These are phyloP conservation scores for Petrocephalus microphthalmus DNA, from an alignment of 2,113 vertebrate species.

Conservation along the genomic window DNA sequence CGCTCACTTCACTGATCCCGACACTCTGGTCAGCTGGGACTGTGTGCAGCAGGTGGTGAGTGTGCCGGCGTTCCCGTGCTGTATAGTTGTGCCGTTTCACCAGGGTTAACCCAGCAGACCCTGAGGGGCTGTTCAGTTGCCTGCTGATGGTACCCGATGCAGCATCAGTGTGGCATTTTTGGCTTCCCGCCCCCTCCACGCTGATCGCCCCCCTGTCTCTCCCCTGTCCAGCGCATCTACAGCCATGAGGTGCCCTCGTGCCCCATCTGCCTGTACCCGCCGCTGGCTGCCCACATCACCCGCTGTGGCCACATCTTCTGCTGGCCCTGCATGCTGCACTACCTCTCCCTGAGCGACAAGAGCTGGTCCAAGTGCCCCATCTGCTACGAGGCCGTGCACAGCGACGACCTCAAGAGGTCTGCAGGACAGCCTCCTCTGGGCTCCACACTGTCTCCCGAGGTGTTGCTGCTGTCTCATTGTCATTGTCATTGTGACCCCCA, in stretches of 20 bases:
- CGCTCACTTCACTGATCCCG: slow-evolving; percentile 93
- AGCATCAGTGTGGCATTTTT: not conserved
- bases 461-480: not conserved
- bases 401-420: slow-evolving; percentile 91
- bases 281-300: slow-evolving; percentile 90
- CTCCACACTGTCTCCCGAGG: too few relatives aligned
- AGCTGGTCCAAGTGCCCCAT: slow-evolving; percentile 96
- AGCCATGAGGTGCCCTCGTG: slow-evolving; percentile 98
- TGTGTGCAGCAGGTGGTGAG: slow-evolving; percentile 98
- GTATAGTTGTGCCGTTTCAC: not conserved
- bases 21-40: slow-evolving; percentile 97
- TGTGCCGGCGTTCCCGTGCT: slow-evolving; percentile 21
- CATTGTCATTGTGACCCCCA: not conserved
- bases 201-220: not conserved
- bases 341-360: slow-evolving; percentile 88
- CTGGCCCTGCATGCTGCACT: slow-evolving; percentile 96
- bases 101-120: not conserved
- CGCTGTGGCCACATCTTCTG: slow-evolving; percentile 97
- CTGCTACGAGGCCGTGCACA: slow-evolving; percentile 87
- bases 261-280: slow-evolving; percentile 95
- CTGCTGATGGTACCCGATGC: not conserved
- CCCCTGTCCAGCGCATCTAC: slow-evolving; percentile 76
- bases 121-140: not conserved
- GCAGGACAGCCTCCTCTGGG: not conserved
- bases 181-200: not conserved